Evolutionary conservation across 2,797 vertebrate species (phyloP), one percentile per base, ranked within the genome.

Genomic region (Semotilus atromaculatus): DNA sequence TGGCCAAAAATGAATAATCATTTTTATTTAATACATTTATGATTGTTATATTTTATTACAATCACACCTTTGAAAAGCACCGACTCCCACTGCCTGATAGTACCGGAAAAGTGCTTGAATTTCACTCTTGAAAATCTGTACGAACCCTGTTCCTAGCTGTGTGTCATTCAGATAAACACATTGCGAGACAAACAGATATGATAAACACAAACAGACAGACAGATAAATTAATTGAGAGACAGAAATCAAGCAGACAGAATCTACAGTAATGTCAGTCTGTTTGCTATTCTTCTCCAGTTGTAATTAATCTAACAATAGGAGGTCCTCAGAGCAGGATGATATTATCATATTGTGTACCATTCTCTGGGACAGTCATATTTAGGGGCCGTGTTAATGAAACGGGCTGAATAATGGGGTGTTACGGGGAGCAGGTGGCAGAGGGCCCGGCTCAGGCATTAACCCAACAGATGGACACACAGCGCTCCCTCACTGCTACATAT

Each of bases 391-490:
- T 83, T 31, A 70, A 70, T 48, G 48, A 40, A 70, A 36, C n/a
- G 0, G 60, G 55, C 19, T 84, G 90, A 93, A 96, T 95, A 94
- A 95, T 95, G 91, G 93, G 91, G 90, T 88, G 92, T 93, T 93
- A 36, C 86, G 89, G 88, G 89, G 93, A 92, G 89, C 94, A 96
- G 95, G 95, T 97, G 96, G 94, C 94, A 88, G 90, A 92, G 93
- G 92, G 90, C 91, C 91, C 90, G 89, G 87, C 89, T 91, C 91
- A 88, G 90, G 90, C 92, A 95, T 93, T 95, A 94, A 91, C 90
- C 86, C 82, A 90, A 93, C 96, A 97, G 96, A 97, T 96, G 96
- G 95, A 95, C 92, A 81, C 82, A 81, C 88, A 88, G 89, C 66
- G 26, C 92, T 91, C 91, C 93, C 91, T 93, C 92, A 91, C 88